Conservation (phyloP, 1,140 invertebrate genomes). For the Drosophila saltans region DNA sequence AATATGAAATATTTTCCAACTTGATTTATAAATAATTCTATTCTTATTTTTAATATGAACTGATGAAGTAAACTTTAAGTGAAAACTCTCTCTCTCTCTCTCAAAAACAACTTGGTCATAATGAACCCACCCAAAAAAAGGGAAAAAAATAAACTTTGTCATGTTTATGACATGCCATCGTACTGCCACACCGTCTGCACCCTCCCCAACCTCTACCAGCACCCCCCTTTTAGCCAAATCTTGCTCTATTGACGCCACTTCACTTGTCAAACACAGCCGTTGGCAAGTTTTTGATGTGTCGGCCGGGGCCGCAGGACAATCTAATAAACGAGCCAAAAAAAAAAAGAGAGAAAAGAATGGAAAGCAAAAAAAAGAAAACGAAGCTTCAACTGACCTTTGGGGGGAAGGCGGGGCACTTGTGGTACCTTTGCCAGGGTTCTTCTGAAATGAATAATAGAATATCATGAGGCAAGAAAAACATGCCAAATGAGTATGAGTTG, state of each 20-base stretch:
- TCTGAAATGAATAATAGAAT: constrained; percentile 76
- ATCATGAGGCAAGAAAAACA: constrained; percentile 71
- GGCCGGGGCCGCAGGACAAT: constrained; percentile 57
- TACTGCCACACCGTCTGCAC: constrained; percentile 17
- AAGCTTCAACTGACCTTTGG: constrained; percentile 74
- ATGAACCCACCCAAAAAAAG: constrained; percentile 45
- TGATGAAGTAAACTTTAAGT: background rate
- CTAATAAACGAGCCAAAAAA: constrained; percentile 68
- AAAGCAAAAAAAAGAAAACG: constrained; percentile 33
- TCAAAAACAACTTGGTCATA: constrained; percentile 54
- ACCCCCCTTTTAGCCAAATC: constrained; percentile 19
- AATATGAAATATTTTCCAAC: background rate
- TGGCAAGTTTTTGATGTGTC: constrained; percentile 74
- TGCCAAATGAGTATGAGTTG: constrained; percentile 64
- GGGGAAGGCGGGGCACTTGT: constrained; percentile 2
- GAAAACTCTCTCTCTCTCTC: background rate
- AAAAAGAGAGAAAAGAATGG: constrained; percentile 20
- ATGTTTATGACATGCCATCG: constrained; percentile 66
- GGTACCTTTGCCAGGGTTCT: constrained; percentile 62
- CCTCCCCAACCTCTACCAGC: background rate
- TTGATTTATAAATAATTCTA: background rate
- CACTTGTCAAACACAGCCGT: constrained; percentile 73
- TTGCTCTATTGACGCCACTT: constrained; percentile 57
- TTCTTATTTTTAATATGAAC: background rate
- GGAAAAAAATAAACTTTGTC: constrained; percentile 58